Base-by-base conservation (phyloP, 2,113 vertebrate species). In the Speoplatyrhinus poulsoni region DNA sequence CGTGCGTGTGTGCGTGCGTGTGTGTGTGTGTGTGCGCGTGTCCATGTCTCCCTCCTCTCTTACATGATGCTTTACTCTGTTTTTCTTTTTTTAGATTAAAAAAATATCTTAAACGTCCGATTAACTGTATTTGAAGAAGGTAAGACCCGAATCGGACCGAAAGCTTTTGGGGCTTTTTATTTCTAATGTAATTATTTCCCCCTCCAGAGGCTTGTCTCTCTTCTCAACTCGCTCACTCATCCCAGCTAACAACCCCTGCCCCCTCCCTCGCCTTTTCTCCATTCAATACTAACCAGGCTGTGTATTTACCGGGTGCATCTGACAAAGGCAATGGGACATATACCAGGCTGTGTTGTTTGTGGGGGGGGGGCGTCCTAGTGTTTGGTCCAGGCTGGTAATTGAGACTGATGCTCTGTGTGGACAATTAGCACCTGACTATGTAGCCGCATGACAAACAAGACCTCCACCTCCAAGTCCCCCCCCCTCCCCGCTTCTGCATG, bases 51-150 rank as follows among this genome's bases (percentile, higher is more conserved):
- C 58, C 77, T 72, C 19, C 65, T 82, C 46, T 89, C 88, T 92
- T 84, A 92, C 72, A 64, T 88, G 53, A 79, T 93, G 85, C 93
- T 96, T 70, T 94, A 83, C 80, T 90, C 62, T 90, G 56, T 89
- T 95, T 83, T 92, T 85, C 88, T 71, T 71, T 94, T 93, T 95
- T 88, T 93, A 92, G 97, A 98, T 97, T 96, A 98, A 96, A 94
- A 88, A 60, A 86, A 82, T 83, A 87, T 87, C 82, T 72, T 90
- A 92, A 92, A 75, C 91, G 87, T 94, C 93, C 94, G 85, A 73
- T 92, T 11, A 93, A 92, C 87, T n/a, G 86, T 92, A 85, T 91
- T 62, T 87, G 91, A 92, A 47, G 72, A 96, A 99, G 97, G 98
- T 98, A 99, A 98, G 97, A 84, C 60, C 86, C 73, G 75, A 82